phyloP scores from a whole-genome alignment of 2,888 invertebrate genomes.

The Sesia apiformis region DNA sequence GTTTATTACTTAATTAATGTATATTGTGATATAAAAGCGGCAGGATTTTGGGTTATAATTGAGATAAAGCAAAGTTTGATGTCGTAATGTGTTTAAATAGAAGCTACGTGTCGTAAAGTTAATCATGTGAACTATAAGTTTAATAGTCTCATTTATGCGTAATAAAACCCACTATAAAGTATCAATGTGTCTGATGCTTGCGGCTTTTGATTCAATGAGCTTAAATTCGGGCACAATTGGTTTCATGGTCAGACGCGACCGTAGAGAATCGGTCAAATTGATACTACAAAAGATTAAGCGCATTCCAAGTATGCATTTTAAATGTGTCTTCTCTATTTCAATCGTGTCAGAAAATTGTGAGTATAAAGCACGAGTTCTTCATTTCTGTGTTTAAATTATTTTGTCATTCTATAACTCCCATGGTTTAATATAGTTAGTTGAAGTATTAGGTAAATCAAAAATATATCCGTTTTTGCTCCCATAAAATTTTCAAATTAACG shows the following conservation, averaged over 20 bases:
- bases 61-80: constrained; percentile 30
- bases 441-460: too few relatives aligned
- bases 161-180: constrained; percentile 66
- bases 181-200: constrained; percentile 56
- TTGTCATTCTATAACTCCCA: too few relatives aligned
- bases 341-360: too few relatives aligned
- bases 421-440: too few relatives aligned
- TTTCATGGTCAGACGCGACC: constrained; percentile 48
- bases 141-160: constrained; percentile 65
- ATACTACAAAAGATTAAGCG: constrained; percentile 35
- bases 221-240: constrained; percentile 62
- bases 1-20: constrained; percentile 46
- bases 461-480: too few relatives aligned
- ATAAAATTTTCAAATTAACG: too few relatives aligned
- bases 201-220: constrained; percentile 53
- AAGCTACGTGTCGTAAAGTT: constrained; percentile 50
- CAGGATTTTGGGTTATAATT: constrained; percentile 19
- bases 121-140: constrained; percentile 61
- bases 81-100: constrained; percentile 25
- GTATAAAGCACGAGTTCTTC: not conserved
- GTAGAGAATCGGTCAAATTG: constrained; percentile 61
- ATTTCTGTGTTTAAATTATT: too few relatives aligned
- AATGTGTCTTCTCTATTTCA: too few relatives aligned
- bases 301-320: not conserved
- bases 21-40: constrained; percentile 25